Base-by-base conservation (phyloP, 2,797 vertebrate species). In the Picus viridis region DNA sequence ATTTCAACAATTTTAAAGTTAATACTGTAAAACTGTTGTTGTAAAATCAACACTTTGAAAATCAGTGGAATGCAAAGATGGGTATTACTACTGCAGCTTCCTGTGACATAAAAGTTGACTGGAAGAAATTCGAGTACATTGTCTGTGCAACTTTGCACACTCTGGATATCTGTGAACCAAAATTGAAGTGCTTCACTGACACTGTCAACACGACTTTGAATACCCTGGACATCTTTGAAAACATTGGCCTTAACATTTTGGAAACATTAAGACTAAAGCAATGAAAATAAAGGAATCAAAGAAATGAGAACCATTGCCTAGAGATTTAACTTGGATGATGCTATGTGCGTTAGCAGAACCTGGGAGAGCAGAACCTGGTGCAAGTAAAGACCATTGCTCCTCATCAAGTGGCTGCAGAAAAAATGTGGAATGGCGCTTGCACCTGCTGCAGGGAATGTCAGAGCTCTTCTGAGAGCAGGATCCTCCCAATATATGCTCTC, bases 401-500 rank as follows among this genome's bases (percentile, higher is more conserved):
- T 34, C 47, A 64, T 53, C 32, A 87, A 49, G 56, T 22, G 65
- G 45, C 67, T 65, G 51, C 51, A 94, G 51, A 62, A 83, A 56
- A 83, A 58, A 43, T 77, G 30, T 65, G 56, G n/a, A 89, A 80
- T 15, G 34, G 26, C 53, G 56, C 47, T 87, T 87, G 75, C 68
- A 91, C 54, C 72, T 88, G 36, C 79, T 83, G 45, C 78, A 85
- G 68, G 34, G 75, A 88, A 68, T 77, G 54, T 63, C 92, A 94
- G 88, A 82, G 49, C 69, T 79, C 57, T 77, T 72, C 81, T 32
- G 68, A 76, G 23, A 74, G 26, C 32, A 56, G 75, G 75, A 64
- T 89, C 72, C 56, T 83, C 47, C 63, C 75, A 69, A 45, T 62
- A 93, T 63, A 94, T 63, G 41, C 88, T 92, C 91, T 78, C 70